These are phyloP conservation scores for Solenodon paradoxus DNA, from an alignment of 2,113 vertebrate species.

Conservation along the genomic window DNA sequence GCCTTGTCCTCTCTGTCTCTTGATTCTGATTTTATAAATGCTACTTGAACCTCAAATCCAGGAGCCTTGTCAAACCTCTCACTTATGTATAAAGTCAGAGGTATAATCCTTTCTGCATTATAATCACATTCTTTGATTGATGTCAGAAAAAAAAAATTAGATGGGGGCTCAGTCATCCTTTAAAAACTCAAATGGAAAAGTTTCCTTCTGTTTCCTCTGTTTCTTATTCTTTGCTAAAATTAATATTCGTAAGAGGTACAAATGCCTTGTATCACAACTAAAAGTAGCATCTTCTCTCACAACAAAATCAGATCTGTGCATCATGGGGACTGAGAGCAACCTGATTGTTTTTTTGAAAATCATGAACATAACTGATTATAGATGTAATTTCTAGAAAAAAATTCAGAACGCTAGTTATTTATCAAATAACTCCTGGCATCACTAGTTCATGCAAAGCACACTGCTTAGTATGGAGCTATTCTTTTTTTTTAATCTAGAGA, in stretches of 20 bases:
- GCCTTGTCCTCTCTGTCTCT: conserved; percentile 42
- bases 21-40: conserved; percentile 66
- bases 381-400: background rate
- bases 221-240: conserved; percentile 31
- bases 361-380: background rate
- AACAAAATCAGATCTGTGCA: background rate
- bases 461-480: background rate
- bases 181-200: conserved; percentile 38
- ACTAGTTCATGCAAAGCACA: background rate
- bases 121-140: conserved; percentile 42
- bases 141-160: background rate
- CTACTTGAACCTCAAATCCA: conserved; percentile 51
- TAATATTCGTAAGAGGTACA: background rate
- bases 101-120: conserved; percentile 49
- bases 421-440: background rate
- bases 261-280: background rate
- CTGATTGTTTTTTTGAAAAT: background rate
- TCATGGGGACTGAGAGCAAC: background rate
- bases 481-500: background rate
- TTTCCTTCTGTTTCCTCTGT: background rate
- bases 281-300: background rate
- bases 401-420: background rate
- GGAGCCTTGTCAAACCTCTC: conserved; percentile 28
- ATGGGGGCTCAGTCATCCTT: conserved; percentile 12
- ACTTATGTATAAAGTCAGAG: conserved; percentile 51